Base-by-base conservation (phyloP, 2,888 invertebrate species). In the Gortyna flavago region DNA sequence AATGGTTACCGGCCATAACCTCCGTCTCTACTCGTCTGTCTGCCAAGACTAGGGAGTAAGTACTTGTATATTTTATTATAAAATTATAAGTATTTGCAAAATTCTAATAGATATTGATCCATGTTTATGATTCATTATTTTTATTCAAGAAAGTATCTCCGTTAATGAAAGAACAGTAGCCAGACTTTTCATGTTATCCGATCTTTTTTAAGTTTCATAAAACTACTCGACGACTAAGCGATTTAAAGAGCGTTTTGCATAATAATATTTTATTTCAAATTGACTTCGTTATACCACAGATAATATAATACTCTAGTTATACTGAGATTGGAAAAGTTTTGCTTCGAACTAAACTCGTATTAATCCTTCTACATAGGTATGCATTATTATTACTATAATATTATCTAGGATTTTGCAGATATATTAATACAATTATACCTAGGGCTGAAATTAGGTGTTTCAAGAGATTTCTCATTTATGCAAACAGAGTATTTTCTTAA, bases 11-110 rank as follows among this genome's bases (percentile, higher is more conserved):
- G 0, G 91, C 93, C 0, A 51, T 89, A 0, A 87, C 89, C 0
- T 91, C 93, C 0, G 93, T 94, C 0, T 89, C 94, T 0, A 93
- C 94, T 0, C 91, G 92, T 41, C 85, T 95, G 0, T 91, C 95
- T 0, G 87, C 89, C 4, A 94, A 92, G 57, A 94, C 94, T 0
- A 93, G 94, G 83, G 90, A 65, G 96, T 95, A 78, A 81, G 83
- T 81, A 68, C 18, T 32, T 44, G 1, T 41, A 13, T 44, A 44
- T 44, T 65, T 65, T n/a, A 18, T 29, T 3, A 41, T 41, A 66
- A 11, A 29, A 21, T 11, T 3, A 66, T 66, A 6, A 21, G 21
- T 66, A 29, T 7, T 66, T 41, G n/a, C 21, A 44, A 21, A 29
- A 41, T 16, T 38, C 18, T 18, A 66, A 7, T 25, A 48, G n/a